Conservation (phyloP, 2,888 invertebrate genomes). For the Dugesia japonica region DNA sequence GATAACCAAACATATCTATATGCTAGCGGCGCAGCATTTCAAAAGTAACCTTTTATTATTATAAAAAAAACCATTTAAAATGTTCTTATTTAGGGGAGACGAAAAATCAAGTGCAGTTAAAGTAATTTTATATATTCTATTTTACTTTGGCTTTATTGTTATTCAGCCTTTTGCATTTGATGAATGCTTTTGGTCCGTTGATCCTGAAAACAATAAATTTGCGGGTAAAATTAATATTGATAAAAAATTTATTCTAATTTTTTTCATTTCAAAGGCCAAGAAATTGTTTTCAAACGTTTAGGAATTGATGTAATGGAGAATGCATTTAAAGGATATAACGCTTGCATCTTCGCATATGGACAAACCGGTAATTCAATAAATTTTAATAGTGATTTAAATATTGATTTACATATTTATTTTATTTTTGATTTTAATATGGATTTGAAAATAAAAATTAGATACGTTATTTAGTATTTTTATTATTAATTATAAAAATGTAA, state of each 20-base stretch:
- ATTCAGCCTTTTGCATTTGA: constrained; percentile 74
- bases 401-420: no score
- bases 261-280: constrained; percentile 54
- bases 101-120: constrained; percentile 37
- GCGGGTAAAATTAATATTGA: constrained; percentile 53
- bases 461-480: no score
- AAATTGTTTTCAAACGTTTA: constrained; percentile 75
- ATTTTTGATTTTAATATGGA: no score
- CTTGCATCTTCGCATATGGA: constrained; percentile 96
- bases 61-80: no score
- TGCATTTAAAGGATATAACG: constrained; percentile 96
- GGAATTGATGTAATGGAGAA: constrained; percentile 83
- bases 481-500: no score
- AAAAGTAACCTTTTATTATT: not conserved
- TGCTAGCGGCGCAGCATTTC: constrained; percentile 49
- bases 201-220: constrained; percentile 54
- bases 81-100: constrained; percentile 33
- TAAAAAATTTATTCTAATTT: not conserved
- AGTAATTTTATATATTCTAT: constrained; percentile 31
- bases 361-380: constrained; percentile 55
- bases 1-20: constrained; percentile 72
- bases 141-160: constrained; percentile 27
- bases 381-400: no score
- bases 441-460: no score
- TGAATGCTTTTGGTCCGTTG: constrained; percentile 85